Conservation (phyloP, 2,888 invertebrate species). For the Nudaria mundana region DNA sequence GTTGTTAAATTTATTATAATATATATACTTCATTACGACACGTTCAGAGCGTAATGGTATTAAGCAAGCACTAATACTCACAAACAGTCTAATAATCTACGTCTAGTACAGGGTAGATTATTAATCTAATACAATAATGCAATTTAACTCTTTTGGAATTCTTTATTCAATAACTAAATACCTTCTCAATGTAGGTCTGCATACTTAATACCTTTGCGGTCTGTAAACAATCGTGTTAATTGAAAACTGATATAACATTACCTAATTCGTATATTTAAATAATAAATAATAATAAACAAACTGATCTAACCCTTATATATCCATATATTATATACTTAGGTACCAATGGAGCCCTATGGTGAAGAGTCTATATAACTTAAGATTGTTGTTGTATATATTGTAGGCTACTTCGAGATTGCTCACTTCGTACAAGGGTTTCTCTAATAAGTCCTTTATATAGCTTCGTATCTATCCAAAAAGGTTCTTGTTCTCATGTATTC, state of each 20-base stretch:
- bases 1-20: no score
- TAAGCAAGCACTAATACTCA: no score
- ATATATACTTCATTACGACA: conserved; percentile 21
- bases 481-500: conserved; percentile 59
- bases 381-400: conserved; percentile 70
- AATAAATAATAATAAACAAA: conserved; percentile 25
- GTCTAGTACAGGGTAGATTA: no score
- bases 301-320: conserved; percentile 25
- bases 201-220: neutral
- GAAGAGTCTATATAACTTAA: conserved; percentile 41
- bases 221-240: conserved; percentile 16
- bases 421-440: conserved; percentile 78
- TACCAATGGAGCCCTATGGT: conserved; percentile 24
- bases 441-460: conserved; percentile 74
- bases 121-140: no score
- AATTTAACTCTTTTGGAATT: no score
- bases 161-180: no score
- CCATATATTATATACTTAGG: conserved; percentile 2
- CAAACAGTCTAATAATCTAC: no score
- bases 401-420: conserved; percentile 75
- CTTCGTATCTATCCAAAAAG: conserved; percentile 67
- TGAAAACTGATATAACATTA: conserved; percentile 30
- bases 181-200: no score
- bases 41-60: conserved; percentile 4
- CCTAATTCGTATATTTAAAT: conserved; percentile 21